Percentiles rank a stretch among this genome's conserved stretches.
phyloP scores from a whole-genome alignment of 2,888 invertebrate genomes.

The Gandaritis pyraliata region DNA sequence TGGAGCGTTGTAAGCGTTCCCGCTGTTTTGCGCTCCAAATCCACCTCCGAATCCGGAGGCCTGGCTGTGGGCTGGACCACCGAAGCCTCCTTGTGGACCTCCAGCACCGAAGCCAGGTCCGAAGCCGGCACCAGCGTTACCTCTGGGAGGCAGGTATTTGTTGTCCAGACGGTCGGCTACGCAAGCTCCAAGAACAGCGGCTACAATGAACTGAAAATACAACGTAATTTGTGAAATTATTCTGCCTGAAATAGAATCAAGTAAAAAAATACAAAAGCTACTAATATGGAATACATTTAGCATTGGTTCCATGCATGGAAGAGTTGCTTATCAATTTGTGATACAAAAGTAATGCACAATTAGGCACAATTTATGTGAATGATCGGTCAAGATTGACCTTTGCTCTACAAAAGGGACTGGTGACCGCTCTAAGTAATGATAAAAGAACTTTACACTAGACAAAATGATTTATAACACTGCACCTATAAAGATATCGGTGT shows the following conservation, averaged over 20 bases:
- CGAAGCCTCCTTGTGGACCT: conserved; percentile 42
- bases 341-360: background rate
- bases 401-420: conserved; percentile 24
- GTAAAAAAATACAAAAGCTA: too few relatives aligned
- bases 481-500: too few relatives aligned
- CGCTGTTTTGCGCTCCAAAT: conserved; percentile 43
- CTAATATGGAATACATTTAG: too few relatives aligned
- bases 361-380: conserved; percentile 11
- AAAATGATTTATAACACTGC: background rate
- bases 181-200: conserved; percentile 74
- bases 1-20: conserved; percentile 55
- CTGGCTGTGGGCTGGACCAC: conserved; percentile 39
- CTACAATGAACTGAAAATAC: conserved; percentile 69
- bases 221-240: too few relatives aligned
- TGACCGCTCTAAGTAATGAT: conserved; percentile 8
- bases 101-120: conserved; percentile 57
- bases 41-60: conserved; percentile 44
- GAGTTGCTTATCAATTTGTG: background rate
- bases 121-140: conserved; percentile 71
- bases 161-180: conserved; percentile 78
- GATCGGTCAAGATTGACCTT: conserved; percentile 20
- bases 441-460: background rate
- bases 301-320: too few relatives aligned
- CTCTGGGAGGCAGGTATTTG: conserved; percentile 79
- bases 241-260: too few relatives aligned